Conservation (phyloP, 2,113 vertebrate species). For the Sebastes fasciatus region DNA sequence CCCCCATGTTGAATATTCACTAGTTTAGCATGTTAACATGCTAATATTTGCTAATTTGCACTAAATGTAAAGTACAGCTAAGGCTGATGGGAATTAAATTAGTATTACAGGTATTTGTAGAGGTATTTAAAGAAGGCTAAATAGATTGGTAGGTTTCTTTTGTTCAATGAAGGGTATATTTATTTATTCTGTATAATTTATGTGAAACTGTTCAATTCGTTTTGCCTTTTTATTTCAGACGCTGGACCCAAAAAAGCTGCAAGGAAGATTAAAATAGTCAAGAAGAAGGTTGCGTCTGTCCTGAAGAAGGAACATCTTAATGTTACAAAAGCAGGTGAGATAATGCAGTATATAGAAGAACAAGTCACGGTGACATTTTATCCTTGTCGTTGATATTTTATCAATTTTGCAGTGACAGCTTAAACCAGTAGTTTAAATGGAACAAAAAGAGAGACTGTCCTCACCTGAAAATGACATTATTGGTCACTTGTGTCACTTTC, state of each 20-base stretch:
- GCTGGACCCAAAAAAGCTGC: background rate
- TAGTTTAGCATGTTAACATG: background rate
- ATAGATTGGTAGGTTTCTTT: background rate
- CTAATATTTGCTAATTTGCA: background rate
- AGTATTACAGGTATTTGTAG: background rate
- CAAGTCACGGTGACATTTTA: background rate
- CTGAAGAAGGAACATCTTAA: background rate
- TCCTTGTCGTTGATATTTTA: background rate
- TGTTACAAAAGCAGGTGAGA: constrained; percentile 13
- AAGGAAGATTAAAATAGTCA: background rate
- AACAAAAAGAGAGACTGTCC: no score
- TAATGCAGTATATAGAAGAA: background rate
- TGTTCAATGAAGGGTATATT: background rate
- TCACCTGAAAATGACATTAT: no score
- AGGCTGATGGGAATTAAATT: background rate
- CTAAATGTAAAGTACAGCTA: background rate
- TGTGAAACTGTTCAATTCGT: background rate
- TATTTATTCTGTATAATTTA: background rate
- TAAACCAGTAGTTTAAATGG: no score
- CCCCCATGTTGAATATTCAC: background rate
- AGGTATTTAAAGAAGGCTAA: background rate
- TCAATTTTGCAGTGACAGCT: no score
- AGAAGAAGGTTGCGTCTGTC: background rate
- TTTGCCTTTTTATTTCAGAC: background rate
- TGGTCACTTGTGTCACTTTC: background rate